Evolutionary conservation across 2,797 vertebrate species (phyloP), one percentile per base, ranked within the genome.

Genomic region (Fundulus diaphanus): DNA sequence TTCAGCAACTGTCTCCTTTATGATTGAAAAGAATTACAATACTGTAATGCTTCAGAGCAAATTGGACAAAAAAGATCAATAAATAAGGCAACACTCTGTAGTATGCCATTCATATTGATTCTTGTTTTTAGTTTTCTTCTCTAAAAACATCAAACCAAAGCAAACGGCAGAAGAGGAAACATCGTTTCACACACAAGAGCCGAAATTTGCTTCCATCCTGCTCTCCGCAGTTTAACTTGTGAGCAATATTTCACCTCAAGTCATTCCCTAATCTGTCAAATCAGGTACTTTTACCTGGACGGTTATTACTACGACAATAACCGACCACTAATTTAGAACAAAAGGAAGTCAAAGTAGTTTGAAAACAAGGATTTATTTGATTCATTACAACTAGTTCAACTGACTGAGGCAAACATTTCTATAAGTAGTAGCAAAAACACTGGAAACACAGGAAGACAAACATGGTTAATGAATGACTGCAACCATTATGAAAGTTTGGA

Each of bases 1-100:
- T 63, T 63, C 48, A 56, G 77, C 69, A 70, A 68, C 48, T 51
- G 63, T 70, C 67, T 70, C 3, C 35, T 75, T 84, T 51, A 56
- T 72, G 71, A 83, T 73, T 85, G 69, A 65, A 51, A 80, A 8
- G 24, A 67, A 46, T 75, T 70, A 73, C 16, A 87, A 72, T 48
- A 37, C 61, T 29, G 42, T 54, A 81, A 82, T 72, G 51, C 76
- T 82, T 87, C 81, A 81, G 56, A 68, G 46, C 18, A 83, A 81
- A 87, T 29, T 63, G 52, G 80, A 68, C 61, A 71, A 49, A 35
- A 74, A 81, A 68, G 69, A 87, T 89, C 85, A 72, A 90, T 90
- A 88, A 83, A 77, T 66, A 78, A 79, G 67, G 68, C 57, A 73
- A 35, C 69, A 70, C 5, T 35, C 68, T 82, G 78, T 70, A 80